Percentiles rank a stretch among this genome's conserved stretches.
Evolutionary conservation across 1,140 invertebrate species (phyloP).

Genomic region (Drosophila oshimai): DNA sequence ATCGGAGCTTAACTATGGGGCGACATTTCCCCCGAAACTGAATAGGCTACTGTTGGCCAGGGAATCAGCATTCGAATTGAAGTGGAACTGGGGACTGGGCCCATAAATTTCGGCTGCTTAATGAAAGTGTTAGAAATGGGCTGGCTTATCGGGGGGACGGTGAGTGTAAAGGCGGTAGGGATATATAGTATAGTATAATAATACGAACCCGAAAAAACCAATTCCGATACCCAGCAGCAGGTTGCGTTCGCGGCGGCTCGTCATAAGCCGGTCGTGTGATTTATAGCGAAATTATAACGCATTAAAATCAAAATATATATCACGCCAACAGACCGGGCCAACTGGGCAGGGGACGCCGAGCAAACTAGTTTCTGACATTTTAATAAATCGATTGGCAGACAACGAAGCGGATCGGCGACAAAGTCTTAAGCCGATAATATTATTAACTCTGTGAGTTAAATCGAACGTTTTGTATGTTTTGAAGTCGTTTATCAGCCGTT

Average conservation of each 20-base stretch:
- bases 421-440: constrained; percentile 79
- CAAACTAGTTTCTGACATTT: constrained; percentile 77
- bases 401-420: constrained; percentile 67
- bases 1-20: constrained; percentile 66
- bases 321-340: constrained; percentile 29
- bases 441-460: constrained; percentile 77
- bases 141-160: constrained; percentile 13
- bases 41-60: constrained; percentile 56
- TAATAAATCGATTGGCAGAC: constrained; percentile 73
- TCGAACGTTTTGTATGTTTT: constrained; percentile 79
- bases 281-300: constrained; percentile 80
- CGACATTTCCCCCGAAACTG: constrained; percentile 37
- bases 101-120: constrained; percentile 67
- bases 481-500: constrained; percentile 75
- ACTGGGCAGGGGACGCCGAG: constrained; percentile 17
- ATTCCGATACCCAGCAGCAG: constrained; percentile 19
- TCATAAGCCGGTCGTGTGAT: constrained; percentile 73
- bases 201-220: constrained; percentile 10
- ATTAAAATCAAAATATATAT: constrained; percentile 78
- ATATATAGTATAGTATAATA: constrained; percentile 9
- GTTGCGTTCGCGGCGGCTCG: constrained; percentile 28
- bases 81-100: constrained; percentile 37
- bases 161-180: background rate
- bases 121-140: constrained; percentile 69
- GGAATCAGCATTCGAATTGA: constrained; percentile 73